Conservation (phyloP, 2,888 invertebrate species). For the Dascillus cervinus region DNA sequence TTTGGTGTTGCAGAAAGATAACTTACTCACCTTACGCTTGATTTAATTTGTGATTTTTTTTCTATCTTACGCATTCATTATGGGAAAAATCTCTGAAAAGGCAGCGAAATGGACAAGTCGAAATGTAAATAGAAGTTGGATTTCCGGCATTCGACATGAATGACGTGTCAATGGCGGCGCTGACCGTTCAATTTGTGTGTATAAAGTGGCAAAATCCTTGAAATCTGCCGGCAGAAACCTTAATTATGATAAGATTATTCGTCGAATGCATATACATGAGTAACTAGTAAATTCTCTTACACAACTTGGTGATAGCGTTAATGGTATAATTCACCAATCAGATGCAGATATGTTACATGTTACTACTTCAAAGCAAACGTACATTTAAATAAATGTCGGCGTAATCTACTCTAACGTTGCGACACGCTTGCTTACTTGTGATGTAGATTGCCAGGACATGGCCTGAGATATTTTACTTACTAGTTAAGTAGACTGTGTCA, state of each 20-base stretch:
- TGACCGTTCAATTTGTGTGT: no score
- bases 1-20: slow-evolving; percentile 25
- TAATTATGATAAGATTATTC: no score
- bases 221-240: no score
- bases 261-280: slow-evolving; percentile 1
- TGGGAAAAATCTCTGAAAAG: no score
- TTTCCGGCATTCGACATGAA: no score
- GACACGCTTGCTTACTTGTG: slow-evolving; percentile 18
- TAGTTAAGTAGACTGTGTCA: slow-evolving; percentile 9
- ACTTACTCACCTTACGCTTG: slow-evolving; percentile 22
- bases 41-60: slow-evolving; percentile 16
- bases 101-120: no score
- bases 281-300: slow-evolving; percentile 15
- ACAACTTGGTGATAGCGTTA: slow-evolving; percentile 20
- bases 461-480: slow-evolving; percentile 10
- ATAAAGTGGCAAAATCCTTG: no score
- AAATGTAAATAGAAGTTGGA: no score
- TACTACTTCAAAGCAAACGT: slow-evolving; percentile 26
- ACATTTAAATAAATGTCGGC: slow-evolving; percentile 25
- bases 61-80: no score
- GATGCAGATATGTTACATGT: slow-evolving; percentile 26
- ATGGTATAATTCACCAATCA: slow-evolving; percentile 28
- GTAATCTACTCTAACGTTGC: slow-evolving; percentile 21
- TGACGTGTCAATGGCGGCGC: no score
- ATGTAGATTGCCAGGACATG: slow-evolving; percentile 10